Conservation (phyloP, 1,140 invertebrate genomes). For the Pogonomyrmex barbatus region DNA sequence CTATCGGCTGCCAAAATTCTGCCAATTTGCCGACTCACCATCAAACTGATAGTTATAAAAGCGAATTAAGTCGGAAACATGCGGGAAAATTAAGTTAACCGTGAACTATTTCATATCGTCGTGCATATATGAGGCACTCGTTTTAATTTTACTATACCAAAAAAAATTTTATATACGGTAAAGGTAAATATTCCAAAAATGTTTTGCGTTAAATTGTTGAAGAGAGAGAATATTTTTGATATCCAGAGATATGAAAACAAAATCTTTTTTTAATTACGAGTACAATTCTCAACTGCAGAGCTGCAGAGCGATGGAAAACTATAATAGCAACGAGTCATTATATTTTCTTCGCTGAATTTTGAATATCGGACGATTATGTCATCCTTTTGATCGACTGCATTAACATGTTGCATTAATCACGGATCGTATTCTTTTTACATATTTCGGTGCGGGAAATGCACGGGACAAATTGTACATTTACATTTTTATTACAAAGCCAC, state of each 20-base stretch:
- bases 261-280: slow-evolving; percentile 8
- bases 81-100: slow-evolving; percentile 3
- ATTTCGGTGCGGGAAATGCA: slow-evolving; percentile 56
- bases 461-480: slow-evolving; percentile 60
- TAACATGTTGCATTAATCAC: slow-evolving; percentile 59
- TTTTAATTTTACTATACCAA: slow-evolving; percentile 27
- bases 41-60: not conserved
- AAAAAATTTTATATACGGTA: not conserved
- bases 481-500: slow-evolving; percentile 61
- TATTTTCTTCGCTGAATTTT: slow-evolving; percentile 60
- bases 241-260: not conserved
- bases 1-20: not conserved
- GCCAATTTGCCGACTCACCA: not conserved
- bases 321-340: not conserved
- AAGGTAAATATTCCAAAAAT: slow-evolving; percentile 4
- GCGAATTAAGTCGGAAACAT: not conserved
- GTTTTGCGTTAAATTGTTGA: slow-evolving; percentile 35
- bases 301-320: not conserved
- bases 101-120: not conserved
- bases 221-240: slow-evolving; percentile 28
- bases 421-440: slow-evolving; percentile 61
- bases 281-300: not conserved
- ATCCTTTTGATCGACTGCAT: slow-evolving; percentile 54
- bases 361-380: slow-evolving; percentile 44
- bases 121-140: not conserved